Evolutionary conservation across 2,113 vertebrate species (phyloP).

Genomic region (Dromaius novaehollandiae): DNA sequence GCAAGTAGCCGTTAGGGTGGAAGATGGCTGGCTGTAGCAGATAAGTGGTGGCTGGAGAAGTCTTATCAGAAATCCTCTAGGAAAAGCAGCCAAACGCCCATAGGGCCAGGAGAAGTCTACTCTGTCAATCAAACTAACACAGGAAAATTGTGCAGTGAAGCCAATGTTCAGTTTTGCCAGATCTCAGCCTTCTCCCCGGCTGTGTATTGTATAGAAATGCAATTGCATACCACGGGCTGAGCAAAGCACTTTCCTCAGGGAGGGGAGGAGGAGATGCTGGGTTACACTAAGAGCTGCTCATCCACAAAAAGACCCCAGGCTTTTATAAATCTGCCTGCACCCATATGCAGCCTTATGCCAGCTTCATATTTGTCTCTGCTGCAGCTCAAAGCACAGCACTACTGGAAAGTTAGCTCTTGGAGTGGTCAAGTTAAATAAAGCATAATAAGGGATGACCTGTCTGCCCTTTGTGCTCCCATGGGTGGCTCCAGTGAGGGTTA

Average conservation of each 20-base stretch:
- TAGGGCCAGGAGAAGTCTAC: background rate
- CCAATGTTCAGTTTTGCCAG: background rate
- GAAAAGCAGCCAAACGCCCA: conserved; percentile 45
- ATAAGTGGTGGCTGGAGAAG: conserved; percentile 63
- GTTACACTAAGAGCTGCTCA: background rate
- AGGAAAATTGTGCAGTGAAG: conserved; percentile 10
- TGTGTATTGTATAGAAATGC: background rate
- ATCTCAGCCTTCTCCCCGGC: background rate
- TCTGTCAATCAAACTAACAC: background rate
- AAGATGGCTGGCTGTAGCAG: conserved; percentile 55
- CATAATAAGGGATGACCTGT: rapidly evolving
- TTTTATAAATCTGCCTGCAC: background rate
- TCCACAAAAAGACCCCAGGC: background rate
- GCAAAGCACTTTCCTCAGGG: background rate
- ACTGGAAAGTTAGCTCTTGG: background rate
- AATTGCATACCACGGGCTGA: background rate
- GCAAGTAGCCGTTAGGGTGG: conserved; percentile 24
- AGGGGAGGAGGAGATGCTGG: background rate
- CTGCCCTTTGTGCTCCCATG: background rate
- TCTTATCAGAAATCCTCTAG: conserved; percentile 46
- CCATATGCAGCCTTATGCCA: background rate
- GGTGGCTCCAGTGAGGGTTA: background rate
- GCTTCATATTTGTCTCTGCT: background rate
- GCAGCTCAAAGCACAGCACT: background rate
- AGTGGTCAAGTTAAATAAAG: background rate